phyloP scores from a whole-genome alignment of 1,140 invertebrate species.

The Drosophila nigrodunni region DNA sequence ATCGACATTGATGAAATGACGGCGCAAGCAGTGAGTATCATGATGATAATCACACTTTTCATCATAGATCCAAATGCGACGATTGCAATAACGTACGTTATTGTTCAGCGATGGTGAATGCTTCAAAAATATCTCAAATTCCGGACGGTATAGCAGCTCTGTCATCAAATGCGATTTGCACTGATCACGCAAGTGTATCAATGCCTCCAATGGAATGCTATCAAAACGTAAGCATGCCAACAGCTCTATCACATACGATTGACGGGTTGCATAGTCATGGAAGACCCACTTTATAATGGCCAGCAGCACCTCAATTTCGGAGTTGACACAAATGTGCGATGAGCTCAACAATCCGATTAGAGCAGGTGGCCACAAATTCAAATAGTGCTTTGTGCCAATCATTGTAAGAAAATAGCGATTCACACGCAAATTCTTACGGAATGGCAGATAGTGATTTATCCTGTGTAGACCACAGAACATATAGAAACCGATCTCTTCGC shows the following conservation, averaged over 20 bases:
- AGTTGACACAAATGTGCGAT: slow-evolving; percentile 33
- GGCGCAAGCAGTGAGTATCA: slow-evolving; percentile 20
- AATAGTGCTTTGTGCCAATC: slow-evolving; percentile 14
- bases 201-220: slow-evolving; percentile 23
- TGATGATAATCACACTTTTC: slow-evolving; percentile 33
- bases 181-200: slow-evolving; percentile 17
- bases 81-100: slow-evolving; percentile 16
- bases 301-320: slow-evolving; percentile 42
- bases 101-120: slow-evolving; percentile 2
- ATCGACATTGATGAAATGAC: slow-evolving; percentile 23
- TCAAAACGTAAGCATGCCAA: slow-evolving; percentile 20
- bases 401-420: slow-evolving; percentile 37
- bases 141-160: slow-evolving; percentile 6
- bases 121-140: slow-evolving; percentile 22
- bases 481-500: slow-evolving; percentile 42
- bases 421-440: neutral
- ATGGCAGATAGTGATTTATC: slow-evolving; percentile 3
- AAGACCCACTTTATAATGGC: slow-evolving; percentile 24
- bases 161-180: neutral
- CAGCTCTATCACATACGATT: neutral
- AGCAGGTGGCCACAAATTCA: slow-evolving; percentile 5
- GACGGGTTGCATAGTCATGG: slow-evolving; percentile 18
- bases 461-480: slow-evolving; percentile 18
- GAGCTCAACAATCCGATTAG: slow-evolving; percentile 31
- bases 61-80: slow-evolving; percentile 46